Evolutionary conservation across 2,888 invertebrate genomes (phyloP).

Genomic region (Cheilosia impressa): DNA sequence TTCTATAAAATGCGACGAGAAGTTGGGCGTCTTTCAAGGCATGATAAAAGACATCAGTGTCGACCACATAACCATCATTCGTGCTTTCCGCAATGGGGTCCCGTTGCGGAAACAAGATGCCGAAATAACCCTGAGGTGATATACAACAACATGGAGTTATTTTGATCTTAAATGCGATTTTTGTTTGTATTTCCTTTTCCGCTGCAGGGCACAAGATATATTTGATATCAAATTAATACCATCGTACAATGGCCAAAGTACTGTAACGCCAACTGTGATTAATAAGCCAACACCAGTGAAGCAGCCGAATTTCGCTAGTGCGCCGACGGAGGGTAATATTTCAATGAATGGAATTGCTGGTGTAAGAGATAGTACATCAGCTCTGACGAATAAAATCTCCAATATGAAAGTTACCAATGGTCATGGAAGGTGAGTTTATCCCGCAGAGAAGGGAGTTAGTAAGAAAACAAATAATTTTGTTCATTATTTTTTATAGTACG

Average conservation of each 20-base stretch:
- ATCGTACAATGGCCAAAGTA: constrained; percentile 84
- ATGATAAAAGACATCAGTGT: constrained; percentile 90
- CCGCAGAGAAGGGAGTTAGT: neutral
- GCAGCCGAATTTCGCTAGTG: constrained; percentile 81
- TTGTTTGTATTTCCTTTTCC: neutral
- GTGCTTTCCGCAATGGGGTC: constrained; percentile 92
- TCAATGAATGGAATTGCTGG: constrained; percentile 41
- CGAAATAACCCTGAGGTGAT: constrained; percentile 87
- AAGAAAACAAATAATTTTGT: neutral
- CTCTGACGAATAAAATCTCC: constrained; percentile 80
- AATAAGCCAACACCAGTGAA: constrained; percentile 83
- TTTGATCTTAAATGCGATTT: neutral
- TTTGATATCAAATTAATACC: constrained; percentile 90
- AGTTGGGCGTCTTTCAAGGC: constrained; percentile 91
- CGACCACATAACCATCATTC: constrained; percentile 88
- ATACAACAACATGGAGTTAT: neutral
- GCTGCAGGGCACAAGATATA: constrained; percentile 85
- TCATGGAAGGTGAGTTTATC: constrained; percentile 74
- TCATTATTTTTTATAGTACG: constrained; percentile 75
- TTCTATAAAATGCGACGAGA: constrained; percentile 91
- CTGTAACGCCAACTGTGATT: constrained; percentile 80
- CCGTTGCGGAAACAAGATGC: constrained; percentile 84
- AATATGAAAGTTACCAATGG: constrained; percentile 81
- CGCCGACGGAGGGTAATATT: constrained; percentile 45
- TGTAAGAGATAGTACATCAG: constrained; percentile 76